These are phyloP conservation scores for Tricholauxania praeusta DNA, from an alignment of 2,888 invertebrate genomes.

Conservation along the genomic window DNA sequence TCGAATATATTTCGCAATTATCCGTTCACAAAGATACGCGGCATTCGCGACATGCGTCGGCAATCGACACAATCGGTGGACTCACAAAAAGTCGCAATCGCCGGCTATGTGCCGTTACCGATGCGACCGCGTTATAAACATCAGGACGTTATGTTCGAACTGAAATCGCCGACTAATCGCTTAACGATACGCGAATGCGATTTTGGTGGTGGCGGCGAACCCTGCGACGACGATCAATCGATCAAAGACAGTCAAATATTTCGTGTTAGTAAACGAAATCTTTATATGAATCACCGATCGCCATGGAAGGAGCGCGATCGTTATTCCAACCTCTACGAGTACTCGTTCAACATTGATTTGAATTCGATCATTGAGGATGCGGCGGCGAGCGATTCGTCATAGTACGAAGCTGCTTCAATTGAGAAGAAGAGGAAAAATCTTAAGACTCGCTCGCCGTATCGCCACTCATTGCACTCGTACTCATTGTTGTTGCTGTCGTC, in stretches of 20 bases:
- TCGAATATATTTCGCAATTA: slow-evolving; percentile 63
- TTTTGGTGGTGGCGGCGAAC: slow-evolving; percentile 69
- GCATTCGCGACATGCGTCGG: slow-evolving; percentile 56
- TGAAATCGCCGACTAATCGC: slow-evolving; percentile 67
- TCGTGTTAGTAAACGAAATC: slow-evolving; percentile 69
- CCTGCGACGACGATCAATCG: slow-evolving; percentile 67
- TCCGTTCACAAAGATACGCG: slow-evolving; percentile 66
- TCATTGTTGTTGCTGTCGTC: slow-evolving; percentile 40
- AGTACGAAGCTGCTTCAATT: slow-evolving; percentile 60
- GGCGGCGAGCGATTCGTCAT: slow-evolving; percentile 68
- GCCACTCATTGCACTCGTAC: slow-evolving; percentile 14
- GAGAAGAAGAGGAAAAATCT: slow-evolving; percentile 27
- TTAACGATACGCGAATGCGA: slow-evolving; percentile 67
- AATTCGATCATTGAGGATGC: slow-evolving; percentile 69
- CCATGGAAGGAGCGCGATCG: slow-evolving; percentile 68
- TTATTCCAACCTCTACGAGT: slow-evolving; percentile 68
- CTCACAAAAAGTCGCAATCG: slow-evolving; percentile 62
- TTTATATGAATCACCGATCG: slow-evolving; percentile 68
- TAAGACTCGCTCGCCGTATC: slow-evolving; percentile 30
- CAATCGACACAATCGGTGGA: slow-evolving; percentile 67
- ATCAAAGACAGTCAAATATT: slow-evolving; percentile 68
- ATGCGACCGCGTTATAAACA: slow-evolving; percentile 65
- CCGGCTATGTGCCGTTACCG: slow-evolving; percentile 64
- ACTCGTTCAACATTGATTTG: slow-evolving; percentile 68
- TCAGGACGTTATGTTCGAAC: slow-evolving; percentile 66